Base-by-base conservation (phyloP, 2,797 vertebrate genomes). In the Pygocentrus nattereri region DNA sequence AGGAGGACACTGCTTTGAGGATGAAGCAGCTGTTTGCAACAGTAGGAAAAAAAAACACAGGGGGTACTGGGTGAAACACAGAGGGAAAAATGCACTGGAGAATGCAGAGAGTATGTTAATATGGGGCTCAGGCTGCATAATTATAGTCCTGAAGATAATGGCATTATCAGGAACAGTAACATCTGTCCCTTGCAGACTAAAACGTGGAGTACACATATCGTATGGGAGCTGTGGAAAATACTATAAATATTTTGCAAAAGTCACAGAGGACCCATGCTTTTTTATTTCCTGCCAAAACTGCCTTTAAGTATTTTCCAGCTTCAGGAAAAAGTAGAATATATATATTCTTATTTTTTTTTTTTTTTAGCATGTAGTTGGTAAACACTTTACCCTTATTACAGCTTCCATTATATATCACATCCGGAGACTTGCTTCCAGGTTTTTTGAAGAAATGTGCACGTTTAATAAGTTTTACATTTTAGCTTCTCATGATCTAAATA, bases 1-100 rank as follows among this genome's bases (percentile, higher is more conserved):
- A 78, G 84, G 85, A 83, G 79, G 78, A 83, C 71, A 80, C 72
- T 74, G 71, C 74, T 83, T 76, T 75, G 68, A 65, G 83, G 80
- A 62, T 76, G 68, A 85, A 86, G 78, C 86, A 86, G 88, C 83
- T 87, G 88, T 89, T 86, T 87, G 82, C 78, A 84, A 84, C 82
- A 76, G 76, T 79, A 84, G 41, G 38, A 52, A 27, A 79, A 74
- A 64, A 68, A 62, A 62, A 59, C 74, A 74, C 74, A 84, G 85
- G 69, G 76, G 67, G 74, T 78, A 74, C 70, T 75, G 21, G 10
- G 56, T 81, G 78, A 83, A 71, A 49, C 64, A 84, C 15, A 8
- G 27, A 65, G 23, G 38, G 25, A 78, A 79, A 82, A 88, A 86
- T 84, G 84, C 73, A 75, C 77, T 74, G 77, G 82, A 85, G 85